A percentile compares a stretch with the other conserved stretches of the same genome.
Conservation (phyloP, 2,797 vertebrate species). For the Silurus aristotelis region DNA sequence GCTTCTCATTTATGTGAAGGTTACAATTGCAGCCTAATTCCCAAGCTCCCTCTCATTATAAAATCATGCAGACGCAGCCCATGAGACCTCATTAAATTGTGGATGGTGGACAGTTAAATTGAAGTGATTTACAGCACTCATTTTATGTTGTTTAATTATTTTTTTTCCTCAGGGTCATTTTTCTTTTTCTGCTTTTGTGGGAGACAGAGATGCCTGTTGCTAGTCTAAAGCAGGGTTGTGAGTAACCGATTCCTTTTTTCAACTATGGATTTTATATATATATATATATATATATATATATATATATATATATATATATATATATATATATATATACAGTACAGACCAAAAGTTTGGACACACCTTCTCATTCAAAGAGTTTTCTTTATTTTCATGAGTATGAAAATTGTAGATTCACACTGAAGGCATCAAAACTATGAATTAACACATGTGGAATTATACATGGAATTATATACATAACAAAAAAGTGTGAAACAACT, state of each 20-base stretch:
- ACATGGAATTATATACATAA: too few species aligned
- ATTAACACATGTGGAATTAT: too few species aligned
- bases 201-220: slow-evolving; percentile 15
- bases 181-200: slow-evolving; percentile 29
- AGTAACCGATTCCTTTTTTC: slow-evolving; percentile 1
- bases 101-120: slow-evolving; percentile 55
- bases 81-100: slow-evolving; percentile 55
- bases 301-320: not conserved
- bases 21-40: slow-evolving; percentile 44
- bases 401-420: too few species aligned
- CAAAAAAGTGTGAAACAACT: too few species aligned
- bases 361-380: too few species aligned
- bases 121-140: slow-evolving; percentile 52
- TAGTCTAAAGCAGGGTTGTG: not conserved
- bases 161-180: slow-evolving; percentile 35
- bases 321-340: not conserved
- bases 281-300: not conserved
- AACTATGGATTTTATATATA: not conserved
- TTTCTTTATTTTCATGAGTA: too few species aligned
- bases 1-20: slow-evolving; percentile 34
- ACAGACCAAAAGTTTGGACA: too few species aligned
- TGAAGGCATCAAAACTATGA: too few species aligned
- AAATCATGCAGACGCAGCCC: slow-evolving; percentile 45
- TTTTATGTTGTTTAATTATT: slow-evolving; percentile 48
- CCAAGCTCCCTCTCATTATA: slow-evolving; percentile 38